Evolutionary conservation across 2,113 vertebrate genomes (phyloP).

Genomic region (Dunckerocampus dactyliophorus): DNA sequence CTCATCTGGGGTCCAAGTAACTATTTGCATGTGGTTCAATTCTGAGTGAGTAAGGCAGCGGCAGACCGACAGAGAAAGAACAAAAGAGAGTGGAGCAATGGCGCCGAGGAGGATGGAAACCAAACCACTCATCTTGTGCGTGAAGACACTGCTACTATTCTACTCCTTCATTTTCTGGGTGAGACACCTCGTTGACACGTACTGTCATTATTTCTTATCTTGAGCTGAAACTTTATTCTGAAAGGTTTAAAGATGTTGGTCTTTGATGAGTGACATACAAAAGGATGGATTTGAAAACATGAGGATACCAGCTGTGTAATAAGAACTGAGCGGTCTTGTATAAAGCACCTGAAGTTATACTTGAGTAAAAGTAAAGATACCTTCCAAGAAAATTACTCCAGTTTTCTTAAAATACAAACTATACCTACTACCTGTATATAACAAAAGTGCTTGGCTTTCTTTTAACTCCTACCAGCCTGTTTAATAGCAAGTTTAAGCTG

Average conservation of each 20-base stretch:
- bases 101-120: constrained; percentile 90
- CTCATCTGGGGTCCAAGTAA: background rate
- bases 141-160: constrained; percentile 87
- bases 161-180: constrained; percentile 93
- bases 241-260: background rate
- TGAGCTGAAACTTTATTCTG: background rate
- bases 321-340: background rate
- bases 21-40: background rate
- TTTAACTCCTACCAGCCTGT: too few relatives aligned
- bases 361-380: too few relatives aligned
- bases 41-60: background rate
- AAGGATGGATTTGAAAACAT: background rate
- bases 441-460: too few relatives aligned
- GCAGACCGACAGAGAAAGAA: background rate
- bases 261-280: background rate
- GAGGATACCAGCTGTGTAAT: background rate
- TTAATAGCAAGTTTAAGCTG: too few relatives aligned
- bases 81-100: constrained; percentile 61
- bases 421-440: too few relatives aligned
- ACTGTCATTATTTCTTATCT: background rate
- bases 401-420: too few relatives aligned
- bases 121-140: constrained; percentile 88
- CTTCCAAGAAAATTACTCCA: too few relatives aligned
- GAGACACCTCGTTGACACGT: constrained; percentile 54
- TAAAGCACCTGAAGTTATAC: too few relatives aligned